Evolutionary conservation across 1,140 invertebrate genomes (phyloP).

Genomic region (Drosophila arizonae): DNA sequence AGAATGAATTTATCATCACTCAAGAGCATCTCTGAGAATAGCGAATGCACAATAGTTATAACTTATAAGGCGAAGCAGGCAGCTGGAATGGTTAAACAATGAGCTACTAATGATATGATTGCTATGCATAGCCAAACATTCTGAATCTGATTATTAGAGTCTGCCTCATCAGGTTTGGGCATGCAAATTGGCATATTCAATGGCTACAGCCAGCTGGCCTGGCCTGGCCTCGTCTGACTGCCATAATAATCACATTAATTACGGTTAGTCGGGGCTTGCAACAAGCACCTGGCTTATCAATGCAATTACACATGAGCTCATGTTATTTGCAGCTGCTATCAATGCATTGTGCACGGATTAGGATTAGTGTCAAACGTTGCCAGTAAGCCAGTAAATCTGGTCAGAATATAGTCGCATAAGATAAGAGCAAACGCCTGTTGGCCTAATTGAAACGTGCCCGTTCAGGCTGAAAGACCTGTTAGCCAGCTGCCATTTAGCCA

Average conservation of each 20-base stretch:
- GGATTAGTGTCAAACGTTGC: no score
- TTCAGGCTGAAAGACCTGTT: conserved; percentile 11
- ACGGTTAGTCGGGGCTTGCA: conserved; percentile 7
- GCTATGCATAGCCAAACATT: neutral
- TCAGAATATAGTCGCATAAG: neutral
- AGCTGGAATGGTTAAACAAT: conserved; percentile 3
- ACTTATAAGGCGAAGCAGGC: neutral
- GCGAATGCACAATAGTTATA: neutral
- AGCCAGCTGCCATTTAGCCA: conserved; percentile 24
- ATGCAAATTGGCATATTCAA: conserved; percentile 26
- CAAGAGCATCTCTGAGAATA: neutral
- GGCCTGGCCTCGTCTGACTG: neutral
- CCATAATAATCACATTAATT: conserved; percentile 29
- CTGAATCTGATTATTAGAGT: neutral
- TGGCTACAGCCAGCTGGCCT: neutral
- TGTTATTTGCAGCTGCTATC: conserved; percentile 17
- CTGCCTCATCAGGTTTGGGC: neutral
- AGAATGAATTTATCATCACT: conserved; percentile 6
- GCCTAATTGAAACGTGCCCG: conserved; percentile 50
- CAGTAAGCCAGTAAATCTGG: neutral
- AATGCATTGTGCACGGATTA: neutral
- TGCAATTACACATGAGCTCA: conserved; percentile 68
- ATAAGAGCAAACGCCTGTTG: conserved; percentile 17
- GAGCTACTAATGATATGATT: neutral
- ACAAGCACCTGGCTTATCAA: conserved; percentile 54